These are phyloP conservation scores for Tiliacea citrago DNA, from an alignment of 2,888 invertebrate species.

Conservation along the genomic window DNA sequence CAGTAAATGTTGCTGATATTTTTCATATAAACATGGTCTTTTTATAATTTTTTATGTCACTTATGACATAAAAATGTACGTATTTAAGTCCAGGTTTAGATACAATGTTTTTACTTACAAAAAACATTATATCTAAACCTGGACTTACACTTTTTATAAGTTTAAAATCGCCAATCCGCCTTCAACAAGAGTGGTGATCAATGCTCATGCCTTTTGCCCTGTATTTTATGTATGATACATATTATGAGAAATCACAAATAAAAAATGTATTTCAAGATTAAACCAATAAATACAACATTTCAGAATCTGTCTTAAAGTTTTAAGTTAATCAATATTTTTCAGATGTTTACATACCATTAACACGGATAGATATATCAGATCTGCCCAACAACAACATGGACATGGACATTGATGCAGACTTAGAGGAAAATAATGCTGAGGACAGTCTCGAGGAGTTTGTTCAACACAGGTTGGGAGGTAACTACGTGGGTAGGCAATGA, in stretches of 20 bases:
- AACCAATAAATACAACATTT: neutral
- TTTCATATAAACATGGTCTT: no score
- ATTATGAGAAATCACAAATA: no score
- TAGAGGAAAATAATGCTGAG: constrained; percentile 64
- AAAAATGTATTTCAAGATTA: neutral
- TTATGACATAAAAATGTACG: no score
- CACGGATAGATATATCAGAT: constrained; percentile 80
- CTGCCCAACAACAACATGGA: constrained; percentile 71
- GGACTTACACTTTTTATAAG: no score
- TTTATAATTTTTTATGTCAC: no score
- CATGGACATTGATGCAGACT: constrained; percentile 64
- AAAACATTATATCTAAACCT: no score
- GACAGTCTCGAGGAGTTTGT: constrained; percentile 71
- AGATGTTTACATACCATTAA: constrained; percentile 86
- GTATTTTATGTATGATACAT: neutral
- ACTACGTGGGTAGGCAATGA: constrained; percentile 13
- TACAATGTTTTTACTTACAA: no score
- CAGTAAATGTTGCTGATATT: neutral
- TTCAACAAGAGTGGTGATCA: no score
- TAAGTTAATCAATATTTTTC: constrained; percentile 55
- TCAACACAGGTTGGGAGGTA: constrained; percentile 72
- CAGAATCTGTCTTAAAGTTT: neutral
- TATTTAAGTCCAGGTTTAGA: no score
- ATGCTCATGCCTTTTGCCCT: no score
- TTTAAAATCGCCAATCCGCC: no score